Evolutionary conservation across 92 coral and sea anemone genomes (phyloP).

Genomic region (Pocillopora meandrina): DNA sequence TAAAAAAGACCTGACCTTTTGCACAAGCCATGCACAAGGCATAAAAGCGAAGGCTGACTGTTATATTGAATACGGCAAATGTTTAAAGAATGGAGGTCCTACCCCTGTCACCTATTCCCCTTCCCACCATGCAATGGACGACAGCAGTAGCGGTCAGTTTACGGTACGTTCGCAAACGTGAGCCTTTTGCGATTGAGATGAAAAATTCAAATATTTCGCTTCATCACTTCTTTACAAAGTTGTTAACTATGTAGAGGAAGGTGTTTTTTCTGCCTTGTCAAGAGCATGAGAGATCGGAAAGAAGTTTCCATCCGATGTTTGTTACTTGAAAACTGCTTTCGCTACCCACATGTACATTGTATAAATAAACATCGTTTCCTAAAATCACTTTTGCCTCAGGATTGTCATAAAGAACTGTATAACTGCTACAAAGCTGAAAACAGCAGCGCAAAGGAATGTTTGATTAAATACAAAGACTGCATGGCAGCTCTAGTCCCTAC

Average conservation of each 20-base stretch:
- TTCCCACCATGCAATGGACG: neutral
- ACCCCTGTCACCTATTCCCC: neutral
- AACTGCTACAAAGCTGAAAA: neutral
- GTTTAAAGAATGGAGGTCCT: slow-evolving; percentile 55
- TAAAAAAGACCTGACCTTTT: slow-evolving; percentile 47
- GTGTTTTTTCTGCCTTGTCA: too few species aligned
- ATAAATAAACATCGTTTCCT: too few species aligned
- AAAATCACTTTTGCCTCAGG: neutral
- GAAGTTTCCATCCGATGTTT: too few species aligned
- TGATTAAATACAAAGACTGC: slow-evolving; percentile 39
- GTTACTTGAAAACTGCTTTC: too few species aligned
- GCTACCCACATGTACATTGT: too few species aligned
- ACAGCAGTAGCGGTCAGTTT: neutral
- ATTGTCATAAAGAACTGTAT: neutral
- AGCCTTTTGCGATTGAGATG: too few species aligned
- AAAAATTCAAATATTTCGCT: too few species aligned
- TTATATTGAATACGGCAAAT: slow-evolving; percentile 40
- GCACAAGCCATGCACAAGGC: slow-evolving; percentile 6
- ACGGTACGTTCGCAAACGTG: too few species aligned
- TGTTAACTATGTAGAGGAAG: too few species aligned
- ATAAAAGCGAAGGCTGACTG: slow-evolving; percentile 39
- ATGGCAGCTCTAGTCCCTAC: slow-evolving; percentile 42
- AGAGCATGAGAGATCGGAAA: too few species aligned
- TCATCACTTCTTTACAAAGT: too few species aligned
- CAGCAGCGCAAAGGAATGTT: neutral